Evolutionary conservation across 2,113 vertebrate genomes (phyloP).

Genomic region (Sebastes schlegelii): DNA sequence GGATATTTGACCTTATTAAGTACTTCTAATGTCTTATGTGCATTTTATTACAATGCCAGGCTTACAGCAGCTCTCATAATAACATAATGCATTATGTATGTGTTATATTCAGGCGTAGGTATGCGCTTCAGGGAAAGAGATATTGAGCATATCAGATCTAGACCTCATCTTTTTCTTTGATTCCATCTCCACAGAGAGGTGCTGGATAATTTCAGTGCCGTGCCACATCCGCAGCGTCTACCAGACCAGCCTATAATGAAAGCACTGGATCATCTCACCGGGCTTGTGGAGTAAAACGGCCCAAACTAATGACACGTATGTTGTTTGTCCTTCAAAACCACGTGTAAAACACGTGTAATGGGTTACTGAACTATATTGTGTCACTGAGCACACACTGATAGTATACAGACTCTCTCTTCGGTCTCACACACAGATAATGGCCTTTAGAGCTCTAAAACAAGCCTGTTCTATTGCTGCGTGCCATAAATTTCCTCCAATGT

Average conservation of each 20-base stretch:
- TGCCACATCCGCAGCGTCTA: neutral
- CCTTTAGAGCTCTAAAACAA: conserved; percentile 40
- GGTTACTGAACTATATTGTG: conserved; percentile 12
- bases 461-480: conserved; percentile 15
- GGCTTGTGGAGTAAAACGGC: conserved; percentile 9
- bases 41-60: conserved; percentile 14
- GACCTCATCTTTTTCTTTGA: neutral
- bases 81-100: conserved; percentile 29
- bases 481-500: conserved; percentile 42
- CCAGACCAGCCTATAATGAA: conserved; percentile 10
- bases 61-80: conserved; percentile 5
- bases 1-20: conserved; percentile 32
- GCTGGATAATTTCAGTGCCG: neutral
- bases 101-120: conserved; percentile 10
- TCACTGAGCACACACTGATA: neutral
- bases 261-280: conserved; percentile 13
- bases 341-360: conserved; percentile 36
- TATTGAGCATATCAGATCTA: conserved; percentile 14
- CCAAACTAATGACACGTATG: conserved; percentile 27
- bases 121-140: conserved; percentile 12
- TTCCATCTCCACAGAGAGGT: conserved; percentile 10
- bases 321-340: conserved; percentile 31
- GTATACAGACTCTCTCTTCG: neutral
- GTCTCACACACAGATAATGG: conserved; percentile 8
- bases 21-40: neutral